Base-by-base conservation (phyloP, 2,888 invertebrate genomes). In the Pardosa pseudoannulata region DNA sequence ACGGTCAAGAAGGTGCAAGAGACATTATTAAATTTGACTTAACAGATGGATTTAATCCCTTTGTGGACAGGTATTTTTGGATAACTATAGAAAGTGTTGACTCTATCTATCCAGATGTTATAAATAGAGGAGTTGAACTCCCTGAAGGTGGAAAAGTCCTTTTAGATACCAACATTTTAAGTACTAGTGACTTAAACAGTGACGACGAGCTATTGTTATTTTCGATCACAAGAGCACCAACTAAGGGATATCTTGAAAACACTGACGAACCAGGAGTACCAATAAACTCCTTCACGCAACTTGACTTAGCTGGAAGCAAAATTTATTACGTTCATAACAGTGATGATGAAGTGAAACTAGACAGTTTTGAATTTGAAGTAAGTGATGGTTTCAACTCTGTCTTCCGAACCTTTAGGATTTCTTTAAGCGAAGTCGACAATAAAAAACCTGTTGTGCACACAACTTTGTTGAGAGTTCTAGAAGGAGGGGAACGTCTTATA, bases 291-390 rank as follows among this genome's bases (percentile, higher is more conserved):
- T 92, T 92, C 89, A 90, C 91, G 0, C 91, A 91, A 79, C 88
- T 91, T 9, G 91, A 92, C 71, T 88, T 92, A 36, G 91, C 91
- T 2, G 91, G 91, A 1, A 91, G 90, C 82, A 91, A 91, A 86
- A 90, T 92, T 19, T 89, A 90, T n/a, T 92, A 92, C 88, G 90
- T 91, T 1, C 91, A 92, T 89, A 90, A 90, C 68, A 89, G 90
- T 13, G 89, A 90, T 13, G 91, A 91, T 89, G 91, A 91, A 88
- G 90, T 90, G 62, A 91, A 91, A 50, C 90, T 91, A 89, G 92
- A 92, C 88, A 90, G 90, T 73, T 92, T 92, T 89, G 91, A 91
- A 87, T 91, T 92, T 88, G 91, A 91, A 88, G 91, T 92, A 7
- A 91, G 91, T 1, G 91, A 91, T 88, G 91, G 91, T 2, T 90